Evolutionary conservation across 1,140 invertebrate species (phyloP).

Genomic region (Lordiphosa clarofinis): DNA sequence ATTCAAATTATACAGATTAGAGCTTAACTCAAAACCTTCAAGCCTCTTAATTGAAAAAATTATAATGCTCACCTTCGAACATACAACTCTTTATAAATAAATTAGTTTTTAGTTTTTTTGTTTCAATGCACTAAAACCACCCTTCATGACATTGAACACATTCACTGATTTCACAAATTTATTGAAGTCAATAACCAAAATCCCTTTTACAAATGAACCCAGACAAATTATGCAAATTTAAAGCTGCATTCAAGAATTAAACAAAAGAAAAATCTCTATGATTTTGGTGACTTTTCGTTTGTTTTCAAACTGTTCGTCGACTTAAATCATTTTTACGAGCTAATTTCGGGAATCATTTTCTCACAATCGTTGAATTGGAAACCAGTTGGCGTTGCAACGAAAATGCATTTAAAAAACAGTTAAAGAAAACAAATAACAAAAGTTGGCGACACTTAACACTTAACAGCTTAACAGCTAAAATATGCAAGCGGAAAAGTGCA

Average conservation of each 20-base stretch:
- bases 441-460: constrained; percentile 70
- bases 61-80: not conserved
- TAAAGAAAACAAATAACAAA: constrained; percentile 43
- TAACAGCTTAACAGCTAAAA: constrained; percentile 53
- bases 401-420: constrained; percentile 65
- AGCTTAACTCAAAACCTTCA: not conserved
- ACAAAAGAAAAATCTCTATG: constrained; percentile 3
- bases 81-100: too few species aligned
- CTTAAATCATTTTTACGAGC: constrained; percentile 66
- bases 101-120: too few species aligned
- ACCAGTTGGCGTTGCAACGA: constrained; percentile 55
- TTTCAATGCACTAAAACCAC: too few species aligned
- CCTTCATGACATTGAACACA: too few species aligned
- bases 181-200: not conserved
- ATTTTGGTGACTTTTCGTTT: not conserved
- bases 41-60: constrained; percentile 11
- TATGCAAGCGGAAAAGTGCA: constrained; percentile 21
- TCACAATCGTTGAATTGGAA: constrained; percentile 16
- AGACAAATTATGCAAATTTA: constrained; percentile 4
- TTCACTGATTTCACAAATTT: not conserved
- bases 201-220: constrained; percentile 1
- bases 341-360: constrained; percentile 37
- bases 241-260: constrained; percentile 1
- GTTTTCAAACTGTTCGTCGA: constrained; percentile 4
- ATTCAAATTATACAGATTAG: not conserved